Base-by-base conservation (phyloP, 2,888 invertebrate genomes). In the Luperina nickerlii region DNA sequence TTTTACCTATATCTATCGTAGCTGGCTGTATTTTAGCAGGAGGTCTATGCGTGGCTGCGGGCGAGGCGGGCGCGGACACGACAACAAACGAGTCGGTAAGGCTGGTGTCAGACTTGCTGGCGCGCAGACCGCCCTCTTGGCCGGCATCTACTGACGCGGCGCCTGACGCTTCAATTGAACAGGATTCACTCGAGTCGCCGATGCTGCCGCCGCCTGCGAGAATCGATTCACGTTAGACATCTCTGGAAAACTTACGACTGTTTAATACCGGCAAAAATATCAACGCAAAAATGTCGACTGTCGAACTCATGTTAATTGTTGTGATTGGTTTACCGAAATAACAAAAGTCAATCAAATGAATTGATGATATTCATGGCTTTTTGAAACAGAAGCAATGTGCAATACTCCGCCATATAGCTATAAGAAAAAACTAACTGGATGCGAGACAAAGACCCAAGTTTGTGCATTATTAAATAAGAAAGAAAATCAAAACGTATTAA, bases 71-170 rank as follows among this genome's bases (percentile, higher is more conserved):
- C 85, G 98, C 97, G 0, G 97, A 97, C 24, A 99, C 97, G 88
- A 99, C 97, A 4, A 99, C 99, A 95, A 99, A 99, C 45, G 99
- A 98, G 93, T 99, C 99, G 0, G 98, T 98, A 32, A 99, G 97
- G 92, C 99, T 99, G 0, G 99, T 99, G 93, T 99, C 99, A 5
- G 99, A 99, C 97, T 99, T 99, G 95, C 99, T 99, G 15, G 98
- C 97, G 73, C 99, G 97, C 89, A 99, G 97, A 1, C 98, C 97
- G 48, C 96, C 96, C 90, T 93, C 94, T 91, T 84, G 95, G 91
- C 85, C 54, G 9, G 92, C 73, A 15, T 91, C 97, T 2, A 92
- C 91, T 6, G 89, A 74, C 38, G 70, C 86, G 5, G 80, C 86
- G 1, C 84, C 62, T 0, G 90, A 66, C 0, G 89, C 70, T 51